Base-by-base conservation (phyloP, 2,797 vertebrate species). In the Diplodus puntazzo region DNA sequence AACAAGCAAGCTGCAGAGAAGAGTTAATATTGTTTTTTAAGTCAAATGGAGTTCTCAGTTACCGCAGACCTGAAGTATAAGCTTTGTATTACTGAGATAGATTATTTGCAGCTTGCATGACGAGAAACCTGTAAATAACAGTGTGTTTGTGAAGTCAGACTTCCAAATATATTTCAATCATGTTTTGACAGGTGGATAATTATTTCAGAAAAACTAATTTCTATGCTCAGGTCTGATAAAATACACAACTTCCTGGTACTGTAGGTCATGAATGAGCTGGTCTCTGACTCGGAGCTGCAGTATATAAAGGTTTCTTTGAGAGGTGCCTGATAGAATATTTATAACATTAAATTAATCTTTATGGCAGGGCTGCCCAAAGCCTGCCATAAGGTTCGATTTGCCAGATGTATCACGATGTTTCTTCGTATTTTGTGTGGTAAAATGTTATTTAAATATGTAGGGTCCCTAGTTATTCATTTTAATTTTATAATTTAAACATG, bases 311-410 rank as follows among this genome's bases (percentile, higher is more conserved):
- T 81, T 54, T 88, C 78, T 69, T 79, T 63, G 70, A 87, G 61
- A 78, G 55, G 61, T n/a, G 60, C 62, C 66, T 80, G 57, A 88
- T 90, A 79, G 83, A 93, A 93, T 89, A 94, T 94, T 91, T 82
- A 94, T 88, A 86, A 86, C 50, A 27, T 23, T 3, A 77, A 83
- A 86, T 85, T 90, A 57, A 81, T 90, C 83, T 91, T 58, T 76
- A 55, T 72, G 75, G 69, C 87, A 34, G 34, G 34, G 34, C 34
- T 34, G 34, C 34, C 34, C 34, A 34, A 34, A 34, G 34, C 34
- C 34, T 1, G 34, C 34, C 34, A 9, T 9, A 34, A 34, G 34
- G 34, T 34, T 34, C 8, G 8, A 34, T 34, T 34, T 34, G 34
- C 34, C 34, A 34, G 8, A 34, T 9, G 34, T 34, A 34, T 34